Percentiles rank a stretch among this genome's conserved stretches.
Evolutionary conservation across 2,797 vertebrate genomes (phyloP).

Genomic region (Malurus splendens): DNA sequence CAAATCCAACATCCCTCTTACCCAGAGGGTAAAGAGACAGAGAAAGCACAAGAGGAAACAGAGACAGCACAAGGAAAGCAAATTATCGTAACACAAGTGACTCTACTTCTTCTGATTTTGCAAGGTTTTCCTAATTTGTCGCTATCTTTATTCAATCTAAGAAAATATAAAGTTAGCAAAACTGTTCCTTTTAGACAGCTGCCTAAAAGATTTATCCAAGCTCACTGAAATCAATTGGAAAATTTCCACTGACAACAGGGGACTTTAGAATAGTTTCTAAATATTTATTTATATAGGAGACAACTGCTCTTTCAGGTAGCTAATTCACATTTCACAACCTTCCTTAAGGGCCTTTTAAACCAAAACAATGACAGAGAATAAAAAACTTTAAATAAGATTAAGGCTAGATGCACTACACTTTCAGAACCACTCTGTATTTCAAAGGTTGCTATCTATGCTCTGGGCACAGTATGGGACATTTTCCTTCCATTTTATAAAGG

Average conservation of each 20-base stretch:
- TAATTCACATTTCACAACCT: background rate
- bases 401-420: background rate
- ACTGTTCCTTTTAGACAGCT: background rate
- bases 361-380: constrained; percentile 2
- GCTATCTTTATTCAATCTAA: background rate
- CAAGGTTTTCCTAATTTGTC: background rate
- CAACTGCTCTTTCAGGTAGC: background rate
- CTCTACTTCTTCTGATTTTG: background rate
- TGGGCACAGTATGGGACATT: background rate
- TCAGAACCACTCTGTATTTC: background rate
- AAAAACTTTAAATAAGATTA: constrained; percentile 1
- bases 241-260: background rate
- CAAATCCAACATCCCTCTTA: too few species aligned
- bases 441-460: background rate
- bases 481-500: background rate
- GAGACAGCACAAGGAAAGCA: background rate
- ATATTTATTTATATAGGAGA: background rate
- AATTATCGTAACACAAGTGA: background rate
- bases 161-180: constrained; percentile 6
- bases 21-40: too few species aligned
- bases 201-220: background rate
- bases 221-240: background rate
- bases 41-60: background rate
- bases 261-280: background rate
- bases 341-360: constrained; percentile 14